phyloP scores from a whole-genome alignment of 2,113 vertebrate genomes.

The Etheostoma cragini region DNA sequence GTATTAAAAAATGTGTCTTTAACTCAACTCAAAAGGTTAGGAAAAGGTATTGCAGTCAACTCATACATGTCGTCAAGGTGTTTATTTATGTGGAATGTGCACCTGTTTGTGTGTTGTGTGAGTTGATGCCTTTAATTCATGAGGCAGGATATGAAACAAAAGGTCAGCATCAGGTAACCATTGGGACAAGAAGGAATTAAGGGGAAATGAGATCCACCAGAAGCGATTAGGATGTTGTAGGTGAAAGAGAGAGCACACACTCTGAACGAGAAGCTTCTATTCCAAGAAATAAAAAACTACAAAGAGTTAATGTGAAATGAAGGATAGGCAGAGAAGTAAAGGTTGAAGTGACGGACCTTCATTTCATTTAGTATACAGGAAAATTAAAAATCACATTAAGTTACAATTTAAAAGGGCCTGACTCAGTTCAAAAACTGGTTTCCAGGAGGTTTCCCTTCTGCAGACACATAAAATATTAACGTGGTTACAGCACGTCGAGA shows the following conservation, averaged over 20 bases:
- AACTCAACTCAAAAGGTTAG: slow-evolving; percentile 26
- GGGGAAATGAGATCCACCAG: slow-evolving; percentile 61
- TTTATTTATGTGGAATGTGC: slow-evolving; percentile 38
- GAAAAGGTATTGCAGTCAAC: slow-evolving; percentile 1
- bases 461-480: too few relatives aligned
- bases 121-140: slow-evolving; percentile 57
- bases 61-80: background rate
- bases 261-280: background rate
- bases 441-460: too few relatives aligned
- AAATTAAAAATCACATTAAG: too few relatives aligned
- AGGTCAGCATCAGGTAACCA: slow-evolving; percentile 73
- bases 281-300: background rate
- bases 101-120: slow-evolving; percentile 38
- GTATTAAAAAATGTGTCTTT: slow-evolving; percentile 32
- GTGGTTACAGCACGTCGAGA: too few relatives aligned
- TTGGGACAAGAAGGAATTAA: slow-evolving; percentile 48
- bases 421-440: too few relatives aligned
- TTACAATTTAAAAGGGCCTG: too few relatives aligned
- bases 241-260: slow-evolving; percentile 18
- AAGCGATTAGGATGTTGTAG: slow-evolving; percentile 36
- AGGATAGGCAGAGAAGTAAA: slow-evolving; percentile 4
- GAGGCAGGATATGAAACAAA: slow-evolving; percentile 69
- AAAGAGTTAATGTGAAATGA: background rate
- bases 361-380: too few relatives aligned
- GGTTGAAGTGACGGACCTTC: slow-evolving; percentile 16